These are phyloP conservation scores for Bufo gargarizans DNA, from an alignment of 2,113 vertebrate species.

Conservation along the genomic window DNA sequence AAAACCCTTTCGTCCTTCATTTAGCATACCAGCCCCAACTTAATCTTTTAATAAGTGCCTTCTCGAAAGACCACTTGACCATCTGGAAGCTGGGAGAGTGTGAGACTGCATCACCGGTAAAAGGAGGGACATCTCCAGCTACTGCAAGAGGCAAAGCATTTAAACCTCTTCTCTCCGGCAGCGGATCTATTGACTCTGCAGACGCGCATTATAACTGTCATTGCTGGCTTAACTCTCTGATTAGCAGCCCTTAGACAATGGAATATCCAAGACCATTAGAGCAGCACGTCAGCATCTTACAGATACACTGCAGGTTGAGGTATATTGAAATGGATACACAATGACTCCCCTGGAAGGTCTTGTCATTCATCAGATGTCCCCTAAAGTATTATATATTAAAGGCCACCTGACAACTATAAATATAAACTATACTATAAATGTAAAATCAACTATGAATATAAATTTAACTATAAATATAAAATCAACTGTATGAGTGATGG, in stretches of 20 bases:
- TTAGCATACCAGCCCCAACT: conserved; percentile 63
- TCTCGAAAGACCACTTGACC: conserved; percentile 72
- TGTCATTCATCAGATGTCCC: not conserved
- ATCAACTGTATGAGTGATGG: not conserved
- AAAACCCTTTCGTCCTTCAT: conserved; percentile 70
- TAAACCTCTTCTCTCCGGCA: conserved; percentile 57
- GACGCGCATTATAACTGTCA: conserved; percentile 6
- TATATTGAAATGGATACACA: not conserved
- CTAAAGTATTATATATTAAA: not conserved
- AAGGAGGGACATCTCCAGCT: conserved; percentile 64
- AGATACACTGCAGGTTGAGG: not conserved
- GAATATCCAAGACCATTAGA: not conserved
- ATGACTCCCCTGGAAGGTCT: not conserved
- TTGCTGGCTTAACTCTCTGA: conserved; percentile 41
- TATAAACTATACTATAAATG: too few species aligned
- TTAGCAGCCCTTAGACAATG: conserved; percentile 9
- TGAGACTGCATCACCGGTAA: conserved; percentile 65
- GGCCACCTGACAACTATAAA: not conserved
- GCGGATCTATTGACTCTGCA: conserved; percentile 55
- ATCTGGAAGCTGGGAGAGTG: conserved; percentile 63
- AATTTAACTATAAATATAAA: not conserved
- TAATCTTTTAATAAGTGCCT: conserved; percentile 68
- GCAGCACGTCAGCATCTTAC: not conserved
- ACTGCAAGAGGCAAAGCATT: conserved; percentile 38
- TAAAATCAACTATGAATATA: too few species aligned